Evolutionary conservation across 2,888 invertebrate genomes (phyloP), one percentile per base, ranked within the genome.

Genomic region (Chelonus formosanus): DNA sequence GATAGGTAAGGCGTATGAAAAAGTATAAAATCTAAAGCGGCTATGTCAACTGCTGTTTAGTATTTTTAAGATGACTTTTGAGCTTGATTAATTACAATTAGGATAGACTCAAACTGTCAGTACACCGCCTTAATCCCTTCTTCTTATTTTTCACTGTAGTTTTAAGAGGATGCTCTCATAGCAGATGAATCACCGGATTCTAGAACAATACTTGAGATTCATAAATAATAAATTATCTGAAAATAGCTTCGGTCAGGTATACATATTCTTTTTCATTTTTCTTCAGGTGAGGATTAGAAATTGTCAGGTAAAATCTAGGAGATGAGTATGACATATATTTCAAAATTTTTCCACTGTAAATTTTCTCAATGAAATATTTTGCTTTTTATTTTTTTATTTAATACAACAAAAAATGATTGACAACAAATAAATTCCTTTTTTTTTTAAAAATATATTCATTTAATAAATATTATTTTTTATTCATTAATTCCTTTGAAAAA

Each of bases 71-170:
- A 73, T 69, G 74, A 68, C 74, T 67, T 75, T 76, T 78, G 78
- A 76, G 74, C 73, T 78, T 80, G 79, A 81, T 81, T 81, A 81
- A 80, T 80, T 77, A 76, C 74, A 67, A 75, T 78, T 68, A 40
- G 62, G 47, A 57, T 63, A 68, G 58, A 67, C 71, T 6, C 70
- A 67, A 71, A 67, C 74, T 74, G 78, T 74, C 75, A 72, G 70
- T 71, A 69, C 47, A 68, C 67, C 60, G 53, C 58, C 55, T 58
- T 64, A 63, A 58, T 62, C 50, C 65, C 54, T 56, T 45, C 58
- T 52, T 45, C 34, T 63, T 5, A 3, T 10, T 8, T 48, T 48
- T 10, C n/a, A 34, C 10, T 34, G 35, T 35, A 35, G 20, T 34
- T 43, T 35, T 43, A n/a, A 20, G 43, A 44, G 4, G 20, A 6